A percentile compares a stretch with the other conserved stretches of the same genome.
Conservation (phyloP, 2,888 invertebrate species). For the Eupithecia insigniata region DNA sequence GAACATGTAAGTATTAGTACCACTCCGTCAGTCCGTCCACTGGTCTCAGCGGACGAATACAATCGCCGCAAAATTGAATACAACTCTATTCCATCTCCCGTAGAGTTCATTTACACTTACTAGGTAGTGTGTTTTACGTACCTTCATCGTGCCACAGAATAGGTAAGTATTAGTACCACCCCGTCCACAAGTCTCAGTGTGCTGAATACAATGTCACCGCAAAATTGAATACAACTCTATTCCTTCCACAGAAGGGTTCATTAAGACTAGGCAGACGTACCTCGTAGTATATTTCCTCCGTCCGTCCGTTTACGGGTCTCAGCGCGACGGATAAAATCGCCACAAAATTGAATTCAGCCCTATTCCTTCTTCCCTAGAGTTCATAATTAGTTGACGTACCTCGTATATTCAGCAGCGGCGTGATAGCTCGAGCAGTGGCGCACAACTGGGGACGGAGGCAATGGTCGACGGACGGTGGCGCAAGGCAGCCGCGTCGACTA, state of each 20-base stretch:
- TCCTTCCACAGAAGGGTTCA: neutral
- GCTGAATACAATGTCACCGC: neutral
- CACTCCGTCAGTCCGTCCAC: neutral
- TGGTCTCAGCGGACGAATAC: neutral
- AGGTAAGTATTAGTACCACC: neutral
- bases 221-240: conserved; percentile 23
- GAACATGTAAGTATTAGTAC: neutral
- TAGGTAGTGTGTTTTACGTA: no score
- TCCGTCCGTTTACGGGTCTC: neutral
- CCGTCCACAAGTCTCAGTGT: neutral
- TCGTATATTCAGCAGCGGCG: conserved; percentile 58
- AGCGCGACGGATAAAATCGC: neutral
- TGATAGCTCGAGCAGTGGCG: conserved; percentile 66
- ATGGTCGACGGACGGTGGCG: conserved; percentile 40
- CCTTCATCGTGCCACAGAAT: neutral
- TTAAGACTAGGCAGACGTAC: conserved; percentile 33
- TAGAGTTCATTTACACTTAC: conserved; percentile 9
- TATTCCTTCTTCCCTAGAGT: conserved; percentile 5
- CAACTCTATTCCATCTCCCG: conserved; percentile 12
- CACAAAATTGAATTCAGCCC: conserved; percentile 17
- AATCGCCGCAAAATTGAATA: neutral
- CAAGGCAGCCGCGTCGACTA: conserved; percentile 43
- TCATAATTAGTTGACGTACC: conserved; percentile 34
- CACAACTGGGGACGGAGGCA: conserved; percentile 60
- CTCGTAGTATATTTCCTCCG: conserved; percentile 18